These are phyloP conservation scores for Amphiura filiformis DNA, from an alignment of 35 echinoderm and acorn worm species.

Conservation along the genomic window DNA sequence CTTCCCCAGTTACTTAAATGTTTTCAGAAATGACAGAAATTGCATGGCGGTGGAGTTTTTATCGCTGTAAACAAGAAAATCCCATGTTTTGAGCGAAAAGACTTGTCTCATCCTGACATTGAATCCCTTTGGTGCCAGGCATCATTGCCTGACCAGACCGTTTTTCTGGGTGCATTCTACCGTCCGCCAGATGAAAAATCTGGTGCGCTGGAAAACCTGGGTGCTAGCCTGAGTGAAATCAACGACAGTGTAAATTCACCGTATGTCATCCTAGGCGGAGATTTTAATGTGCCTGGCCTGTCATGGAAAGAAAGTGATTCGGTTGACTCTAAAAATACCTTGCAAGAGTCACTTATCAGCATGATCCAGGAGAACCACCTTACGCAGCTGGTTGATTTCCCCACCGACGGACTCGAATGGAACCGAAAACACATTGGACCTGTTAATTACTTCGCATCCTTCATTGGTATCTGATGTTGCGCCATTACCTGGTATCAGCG, in stretches of 20 bases:
- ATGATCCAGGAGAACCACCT: slow-evolving; percentile 39
- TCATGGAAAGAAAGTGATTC: neutral
- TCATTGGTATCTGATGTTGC: slow-evolving; percentile 8
- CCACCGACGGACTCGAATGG: slow-evolving; percentile 28
- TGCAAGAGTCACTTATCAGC: slow-evolving; percentile 18
- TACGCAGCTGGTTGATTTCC: slow-evolving; percentile 29
- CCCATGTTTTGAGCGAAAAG: slow-evolving; percentile 1
- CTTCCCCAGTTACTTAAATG: slow-evolving; percentile 16
- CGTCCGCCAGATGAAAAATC: neutral
- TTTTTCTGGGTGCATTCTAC: slow-evolving; percentile 8
- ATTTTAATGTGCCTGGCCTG: slow-evolving; percentile 41
- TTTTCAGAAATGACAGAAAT: slow-evolving; percentile 40
- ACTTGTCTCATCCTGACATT: neutral
- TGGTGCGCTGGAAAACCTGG: neutral
- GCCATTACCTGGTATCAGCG: slow-evolving; percentile 35
- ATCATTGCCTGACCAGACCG: neutral
- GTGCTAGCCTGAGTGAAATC: slow-evolving; percentile 19
- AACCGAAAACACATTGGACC: slow-evolving; percentile 27
- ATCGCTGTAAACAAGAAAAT: slow-evolving; percentile 24
- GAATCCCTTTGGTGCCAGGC: slow-evolving; percentile 25
- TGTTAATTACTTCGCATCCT: slow-evolving; percentile 38
- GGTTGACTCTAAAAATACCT: neutral
- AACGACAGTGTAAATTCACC: slow-evolving; percentile 2
- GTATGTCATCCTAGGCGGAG: slow-evolving; percentile 35
- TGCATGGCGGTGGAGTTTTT: slow-evolving; percentile 21